Percentiles rank a stretch among this genome's conserved stretches.
phyloP scores from a whole-genome alignment of 2,888 invertebrate species.

The Pegoplata infirma region DNA sequence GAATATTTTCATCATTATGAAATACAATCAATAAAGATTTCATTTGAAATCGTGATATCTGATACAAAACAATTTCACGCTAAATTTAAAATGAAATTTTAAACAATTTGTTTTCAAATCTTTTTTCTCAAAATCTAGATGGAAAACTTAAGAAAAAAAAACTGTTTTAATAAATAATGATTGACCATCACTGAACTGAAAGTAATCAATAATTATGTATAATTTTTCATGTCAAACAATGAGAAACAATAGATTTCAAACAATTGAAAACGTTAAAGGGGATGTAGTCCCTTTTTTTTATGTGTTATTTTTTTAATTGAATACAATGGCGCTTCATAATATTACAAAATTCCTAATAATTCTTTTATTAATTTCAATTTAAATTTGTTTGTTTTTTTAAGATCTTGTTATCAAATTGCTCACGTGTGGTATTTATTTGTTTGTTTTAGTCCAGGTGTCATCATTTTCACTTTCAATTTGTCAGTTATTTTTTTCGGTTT shows the following conservation, averaged over 20 bases:
- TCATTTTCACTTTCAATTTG: conserved; percentile 74
- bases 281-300: not conserved
- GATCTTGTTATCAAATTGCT: conserved; percentile 42
- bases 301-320: conserved; percentile 7
- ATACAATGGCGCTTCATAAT: conserved; percentile 31
- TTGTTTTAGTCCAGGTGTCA: conserved; percentile 61
- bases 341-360: conserved; percentile 47
- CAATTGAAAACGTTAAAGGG: not conserved
- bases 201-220: conserved; percentile 29
- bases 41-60: conserved; percentile 10
- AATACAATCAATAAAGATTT: conserved; percentile 24
- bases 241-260: conserved; percentile 1
- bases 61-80: conserved; percentile 30
- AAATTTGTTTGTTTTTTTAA: conserved; percentile 7
- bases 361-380: conserved; percentile 14
- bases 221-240: conserved; percentile 33
- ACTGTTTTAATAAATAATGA: conserved; percentile 9
- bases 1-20: not conserved
- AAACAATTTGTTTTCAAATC: not conserved
- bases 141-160: too few species aligned
- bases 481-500: conserved; percentile 64
- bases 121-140: not conserved
- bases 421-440: conserved; percentile 58
- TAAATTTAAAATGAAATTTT: not conserved
- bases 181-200: not conserved